Percentiles rank a stretch among this genome's conserved stretches.
Evolutionary conservation across 2,113 vertebrate genomes (phyloP).

Genomic region (Oreotrochilus melanogaster): DNA sequence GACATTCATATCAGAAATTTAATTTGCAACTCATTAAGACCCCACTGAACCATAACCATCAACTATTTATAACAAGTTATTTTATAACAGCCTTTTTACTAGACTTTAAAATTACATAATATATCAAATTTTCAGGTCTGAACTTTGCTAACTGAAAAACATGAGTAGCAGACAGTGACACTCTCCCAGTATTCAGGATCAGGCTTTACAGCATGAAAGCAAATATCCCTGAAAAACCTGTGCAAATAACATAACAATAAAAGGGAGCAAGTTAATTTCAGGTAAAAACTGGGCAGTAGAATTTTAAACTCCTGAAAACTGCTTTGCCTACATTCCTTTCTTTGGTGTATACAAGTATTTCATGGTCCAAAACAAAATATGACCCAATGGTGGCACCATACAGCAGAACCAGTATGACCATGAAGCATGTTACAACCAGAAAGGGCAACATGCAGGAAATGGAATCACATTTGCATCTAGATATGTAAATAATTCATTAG

Average conservation of each 20-base stretch:
- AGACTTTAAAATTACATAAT: neutral
- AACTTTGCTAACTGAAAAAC: neutral
- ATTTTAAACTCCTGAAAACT: neutral
- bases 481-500: accelerated
- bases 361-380: neutral
- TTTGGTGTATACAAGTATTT: neutral
- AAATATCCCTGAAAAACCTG: neutral
- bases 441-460: neutral
- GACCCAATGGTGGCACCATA: neutral
- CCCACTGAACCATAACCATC: neutral
- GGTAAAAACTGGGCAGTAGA: neutral
- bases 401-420: neutral
- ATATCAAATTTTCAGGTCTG: neutral
- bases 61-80: neutral
- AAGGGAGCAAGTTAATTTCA: neutral
- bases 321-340: neutral
- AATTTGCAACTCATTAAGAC: neutral
- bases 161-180: neutral
- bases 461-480: neutral
- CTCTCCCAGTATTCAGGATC: neutral
- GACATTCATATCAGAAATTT: neutral
- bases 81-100: neutral
- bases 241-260: neutral
- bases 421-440: neutral
- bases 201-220: neutral